Evolutionary conservation across 2,113 vertebrate species (phyloP).

Genomic region (Tapirus terrestris): DNA sequence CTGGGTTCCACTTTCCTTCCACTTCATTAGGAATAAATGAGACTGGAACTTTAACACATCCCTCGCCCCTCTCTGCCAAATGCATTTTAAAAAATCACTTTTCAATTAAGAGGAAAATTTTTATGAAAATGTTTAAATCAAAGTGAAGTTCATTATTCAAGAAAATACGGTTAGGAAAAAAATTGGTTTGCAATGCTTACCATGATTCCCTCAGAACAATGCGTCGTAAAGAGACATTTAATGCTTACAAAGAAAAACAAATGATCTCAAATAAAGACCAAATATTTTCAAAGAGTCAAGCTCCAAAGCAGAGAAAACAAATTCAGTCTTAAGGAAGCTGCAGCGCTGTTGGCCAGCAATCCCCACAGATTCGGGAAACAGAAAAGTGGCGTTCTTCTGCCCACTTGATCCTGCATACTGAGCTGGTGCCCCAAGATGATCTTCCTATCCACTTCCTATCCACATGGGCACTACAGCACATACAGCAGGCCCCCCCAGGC

Average conservation of each 20-base stretch:
- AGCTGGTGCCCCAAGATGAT: not conserved
- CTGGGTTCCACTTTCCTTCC: not conserved
- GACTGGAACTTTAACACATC: not conserved
- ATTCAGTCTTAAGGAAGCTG: not conserved
- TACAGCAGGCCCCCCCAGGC: too few relatives aligned
- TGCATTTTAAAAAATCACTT: slow-evolving; percentile 23
- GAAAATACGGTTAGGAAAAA: not conserved
- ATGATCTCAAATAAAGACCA: not conserved
- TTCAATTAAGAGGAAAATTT: slow-evolving; percentile 34
- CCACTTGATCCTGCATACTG: fast-evolving
- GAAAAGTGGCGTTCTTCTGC: too few relatives aligned
- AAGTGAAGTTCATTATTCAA: slow-evolving; percentile 34
- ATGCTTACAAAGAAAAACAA: not conserved
- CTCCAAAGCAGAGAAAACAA: not conserved
- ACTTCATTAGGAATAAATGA: slow-evolving; percentile 37
- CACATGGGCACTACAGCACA: fast-evolving
- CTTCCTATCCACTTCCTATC: too few relatives aligned
- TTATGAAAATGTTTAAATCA: not conserved
- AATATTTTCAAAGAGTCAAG: not conserved
- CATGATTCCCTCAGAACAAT: not conserved
- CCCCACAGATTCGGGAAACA: not conserved
- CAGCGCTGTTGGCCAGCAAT: not conserved
- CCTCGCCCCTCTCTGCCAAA: not conserved
- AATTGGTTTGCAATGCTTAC: not conserved
- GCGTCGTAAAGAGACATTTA: not conserved